Percentiles rank a stretch among this genome's conserved stretches.
Evolutionary conservation across 2,113 vertebrate species (phyloP).

Genomic region (Misgurnus anguillicaudatus): DNA sequence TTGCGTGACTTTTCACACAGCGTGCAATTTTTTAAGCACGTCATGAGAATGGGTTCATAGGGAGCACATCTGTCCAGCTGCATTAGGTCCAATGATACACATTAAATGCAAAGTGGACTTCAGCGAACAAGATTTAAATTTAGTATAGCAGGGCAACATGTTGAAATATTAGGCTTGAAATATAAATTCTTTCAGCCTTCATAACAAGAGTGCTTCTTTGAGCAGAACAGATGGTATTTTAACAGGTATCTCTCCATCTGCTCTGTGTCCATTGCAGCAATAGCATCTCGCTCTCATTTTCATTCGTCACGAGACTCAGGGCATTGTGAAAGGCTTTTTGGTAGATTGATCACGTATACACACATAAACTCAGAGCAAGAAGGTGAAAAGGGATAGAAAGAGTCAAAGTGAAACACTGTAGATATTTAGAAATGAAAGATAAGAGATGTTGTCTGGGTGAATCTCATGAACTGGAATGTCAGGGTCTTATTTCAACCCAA

Average conservation of each 20-base stretch:
- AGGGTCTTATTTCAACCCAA: too few species aligned
- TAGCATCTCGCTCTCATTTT: not conserved
- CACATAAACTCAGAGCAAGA: not conserved
- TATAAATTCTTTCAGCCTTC: conserved; percentile 4
- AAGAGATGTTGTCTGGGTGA: not conserved
- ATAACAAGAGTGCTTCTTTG: not conserved
- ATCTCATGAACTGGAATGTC: too few species aligned
- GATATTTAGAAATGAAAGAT: too few species aligned
- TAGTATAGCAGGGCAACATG: not conserved
- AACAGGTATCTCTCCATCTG: conserved; percentile 25
- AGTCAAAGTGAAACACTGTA: not conserved
- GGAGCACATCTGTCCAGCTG: too few species aligned
- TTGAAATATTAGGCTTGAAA: not conserved
- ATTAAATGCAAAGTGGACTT: not conserved
- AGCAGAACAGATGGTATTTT: conserved; percentile 11
- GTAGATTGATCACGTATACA: not conserved
- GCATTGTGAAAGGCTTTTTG: not conserved
- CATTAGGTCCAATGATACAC: not conserved
- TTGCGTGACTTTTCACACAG: too few species aligned
- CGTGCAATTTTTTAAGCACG: too few species aligned
- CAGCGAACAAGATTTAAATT: not conserved
- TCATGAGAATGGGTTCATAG: too few species aligned
- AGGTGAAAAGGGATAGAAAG: too few species aligned
- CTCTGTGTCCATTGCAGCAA: not conserved
- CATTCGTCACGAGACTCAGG: not conserved